Conservation (phyloP, 2,888 invertebrate genomes). For the Acrobasis consociella region DNA sequence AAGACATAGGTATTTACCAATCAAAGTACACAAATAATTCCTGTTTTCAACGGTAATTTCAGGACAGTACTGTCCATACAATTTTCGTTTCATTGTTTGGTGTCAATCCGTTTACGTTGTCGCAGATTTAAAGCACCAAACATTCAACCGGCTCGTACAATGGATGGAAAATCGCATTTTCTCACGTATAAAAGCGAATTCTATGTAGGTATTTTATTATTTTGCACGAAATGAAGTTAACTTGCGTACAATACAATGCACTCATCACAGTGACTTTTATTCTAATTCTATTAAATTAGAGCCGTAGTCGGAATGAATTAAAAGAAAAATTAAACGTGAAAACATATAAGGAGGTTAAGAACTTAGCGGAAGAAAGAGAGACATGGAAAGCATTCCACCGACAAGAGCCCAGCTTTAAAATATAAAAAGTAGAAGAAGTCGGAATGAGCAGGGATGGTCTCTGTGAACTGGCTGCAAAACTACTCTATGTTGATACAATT, state of each 20-base stretch:
- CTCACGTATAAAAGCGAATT: constrained; percentile 34
- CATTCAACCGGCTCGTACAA: constrained; percentile 12
- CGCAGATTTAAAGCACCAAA: constrained; percentile 11
- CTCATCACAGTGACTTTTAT: constrained; percentile 50
- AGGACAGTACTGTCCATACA: constrained; percentile 10
- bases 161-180: constrained; percentile 36
- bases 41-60: constrained; percentile 11
- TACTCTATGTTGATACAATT: neutral
- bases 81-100: constrained; percentile 13
- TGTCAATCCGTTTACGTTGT: constrained; percentile 8
- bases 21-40: neutral
- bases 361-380: too few species aligned
- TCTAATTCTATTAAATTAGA: constrained; percentile 45
- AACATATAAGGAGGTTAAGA: too few species aligned
- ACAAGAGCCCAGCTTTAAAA: too few species aligned
- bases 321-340: too few species aligned
- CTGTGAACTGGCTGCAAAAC: neutral
- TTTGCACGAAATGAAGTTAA: constrained; percentile 35
- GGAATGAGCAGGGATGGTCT: too few species aligned
- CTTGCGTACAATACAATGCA: constrained; percentile 41
- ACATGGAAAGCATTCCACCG: too few species aligned
- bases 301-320: neutral
- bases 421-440: too few species aligned
- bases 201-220: constrained; percentile 34
- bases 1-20: neutral